Evolutionary conservation across 2,888 invertebrate species (phyloP), one percentile per base, ranked within the genome.

Genomic region (Salticus scenicus): DNA sequence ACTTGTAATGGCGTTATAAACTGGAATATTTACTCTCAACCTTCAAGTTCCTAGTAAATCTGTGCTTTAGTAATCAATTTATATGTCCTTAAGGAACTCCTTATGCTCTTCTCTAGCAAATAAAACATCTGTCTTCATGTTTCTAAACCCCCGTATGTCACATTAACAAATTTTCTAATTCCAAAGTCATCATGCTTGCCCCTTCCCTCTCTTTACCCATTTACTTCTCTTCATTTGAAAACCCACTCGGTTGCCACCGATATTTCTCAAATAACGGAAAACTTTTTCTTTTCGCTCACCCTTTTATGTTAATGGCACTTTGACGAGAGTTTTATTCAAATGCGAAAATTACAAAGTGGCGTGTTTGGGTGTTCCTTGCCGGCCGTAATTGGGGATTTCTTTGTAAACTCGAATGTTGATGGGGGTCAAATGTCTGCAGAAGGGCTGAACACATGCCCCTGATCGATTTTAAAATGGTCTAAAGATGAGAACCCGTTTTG

Each of bases 321-420:
- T 81, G 81, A 81, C 74, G 81, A 81, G 74, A 81, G 81, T 81
- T 81, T 81, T 81, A 81, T 81, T 81, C 81, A 81, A 81, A 81
- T 81, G 74, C 74, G 81, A 57, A 74, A 81, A 81, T 81, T 81
- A 81, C 81, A 74, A 81, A 74, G 51, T 81, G 81, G 74, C 81
- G 81, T 81, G 79, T 73, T 79, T 73, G 72, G 57, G 69, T 67
- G 27, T 57, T 57, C 24, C 37, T 30, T 24, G 67, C 24, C 51
- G 30, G 17, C 31, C 33, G 57, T 81, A 74, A 81, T 81, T 74
- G 81, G 69, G 74, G 81, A 42, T 72, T 72, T 66, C 72, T 64
- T 72, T 72, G 31, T 42, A 27, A 41, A 20, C 20, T 20, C 27
- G 31, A 4, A 24, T 12, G 24, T 24, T 57, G 24, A 57, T 57